These are phyloP conservation scores for Andrena hattorfiana DNA, from an alignment of 2,888 invertebrate species.

Conservation along the genomic window DNA sequence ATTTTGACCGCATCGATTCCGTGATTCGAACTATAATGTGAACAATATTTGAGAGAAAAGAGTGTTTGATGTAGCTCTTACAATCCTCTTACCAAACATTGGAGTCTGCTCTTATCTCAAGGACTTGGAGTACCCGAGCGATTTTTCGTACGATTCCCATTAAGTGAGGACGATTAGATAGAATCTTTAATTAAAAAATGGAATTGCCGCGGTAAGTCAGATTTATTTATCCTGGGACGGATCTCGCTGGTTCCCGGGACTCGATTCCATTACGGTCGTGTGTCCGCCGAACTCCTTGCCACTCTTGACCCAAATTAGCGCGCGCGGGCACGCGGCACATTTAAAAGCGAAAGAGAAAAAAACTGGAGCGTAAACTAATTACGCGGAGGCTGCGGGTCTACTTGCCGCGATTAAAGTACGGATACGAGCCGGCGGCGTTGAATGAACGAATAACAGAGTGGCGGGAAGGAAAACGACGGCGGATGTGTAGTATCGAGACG, in stretches of 20 bases:
- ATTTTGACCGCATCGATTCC: too few species aligned
- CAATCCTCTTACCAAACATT: background rate
- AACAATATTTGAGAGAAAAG: too few species aligned
- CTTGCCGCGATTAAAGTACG: constrained; percentile 14
- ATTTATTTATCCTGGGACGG: constrained; percentile 25
- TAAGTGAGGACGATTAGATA: background rate
- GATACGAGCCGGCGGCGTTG: constrained; percentile 2
- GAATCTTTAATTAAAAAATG: constrained; percentile 28
- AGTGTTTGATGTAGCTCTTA: background rate
- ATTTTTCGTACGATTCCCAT: background rate
- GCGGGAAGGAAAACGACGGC: background rate
- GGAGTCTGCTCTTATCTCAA: background rate
- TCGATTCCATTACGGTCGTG: constrained; percentile 31
- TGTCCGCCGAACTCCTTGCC: constrained; percentile 24
- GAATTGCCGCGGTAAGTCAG: constrained; percentile 15
- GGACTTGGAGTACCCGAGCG: background rate
- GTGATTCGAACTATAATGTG: too few species aligned
- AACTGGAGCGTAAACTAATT: constrained; percentile 45
- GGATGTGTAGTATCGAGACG: background rate
- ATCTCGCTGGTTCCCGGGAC: background rate
- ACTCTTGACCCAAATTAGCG: constrained; percentile 44
- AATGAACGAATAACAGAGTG: background rate
- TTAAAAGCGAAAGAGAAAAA: constrained; percentile 18
- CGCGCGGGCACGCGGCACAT: constrained; percentile 14
- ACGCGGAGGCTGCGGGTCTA: constrained; percentile 1